Conservation (phyloP, 2,113 vertebrate genomes). For the Ceuthmochares aereus region DNA sequence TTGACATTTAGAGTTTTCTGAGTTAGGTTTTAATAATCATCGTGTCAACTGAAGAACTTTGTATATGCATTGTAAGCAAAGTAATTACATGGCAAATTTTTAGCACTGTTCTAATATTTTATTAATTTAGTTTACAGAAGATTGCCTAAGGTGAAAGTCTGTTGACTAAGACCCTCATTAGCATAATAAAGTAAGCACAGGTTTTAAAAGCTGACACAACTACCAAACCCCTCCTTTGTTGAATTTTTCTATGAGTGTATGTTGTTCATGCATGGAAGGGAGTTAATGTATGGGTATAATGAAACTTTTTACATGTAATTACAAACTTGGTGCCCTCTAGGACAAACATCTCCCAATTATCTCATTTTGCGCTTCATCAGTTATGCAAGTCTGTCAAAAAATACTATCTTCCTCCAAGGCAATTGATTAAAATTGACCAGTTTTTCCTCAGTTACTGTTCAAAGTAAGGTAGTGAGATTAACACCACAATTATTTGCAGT, state of each 20-base stretch:
- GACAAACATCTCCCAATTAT: slow-evolving; percentile 53
- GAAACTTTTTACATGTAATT: slow-evolving; percentile 30
- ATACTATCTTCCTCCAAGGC: slow-evolving; percentile 31
- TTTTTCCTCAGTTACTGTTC: slow-evolving; percentile 57
- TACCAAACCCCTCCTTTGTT: not conserved
- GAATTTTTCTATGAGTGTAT: not conserved
- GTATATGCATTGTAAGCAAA: not conserved
- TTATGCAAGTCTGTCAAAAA: slow-evolving; percentile 59
- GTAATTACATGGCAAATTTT: not conserved
- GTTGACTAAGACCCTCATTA: not conserved
- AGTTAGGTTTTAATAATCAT: not conserved
- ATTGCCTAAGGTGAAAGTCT: slow-evolving; percentile 18
- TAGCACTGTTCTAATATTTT: not conserved
- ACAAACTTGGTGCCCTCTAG: slow-evolving; percentile 5
- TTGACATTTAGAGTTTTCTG: not conserved
- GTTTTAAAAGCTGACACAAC: not conserved
- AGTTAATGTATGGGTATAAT: not conserved
- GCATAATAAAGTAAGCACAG: slow-evolving; percentile 7
- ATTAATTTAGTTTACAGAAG: not conserved
- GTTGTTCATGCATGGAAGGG: not conserved
- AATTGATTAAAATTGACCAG: slow-evolving; percentile 60
- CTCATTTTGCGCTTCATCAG: slow-evolving; percentile 50
- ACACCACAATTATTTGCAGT: slow-evolving; percentile 63
- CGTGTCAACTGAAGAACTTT: not conserved
- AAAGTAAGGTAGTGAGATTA: slow-evolving; percentile 65